phyloP scores from a whole-genome alignment of 2,797 vertebrate species.

The Passerculus sandwichensis region DNA sequence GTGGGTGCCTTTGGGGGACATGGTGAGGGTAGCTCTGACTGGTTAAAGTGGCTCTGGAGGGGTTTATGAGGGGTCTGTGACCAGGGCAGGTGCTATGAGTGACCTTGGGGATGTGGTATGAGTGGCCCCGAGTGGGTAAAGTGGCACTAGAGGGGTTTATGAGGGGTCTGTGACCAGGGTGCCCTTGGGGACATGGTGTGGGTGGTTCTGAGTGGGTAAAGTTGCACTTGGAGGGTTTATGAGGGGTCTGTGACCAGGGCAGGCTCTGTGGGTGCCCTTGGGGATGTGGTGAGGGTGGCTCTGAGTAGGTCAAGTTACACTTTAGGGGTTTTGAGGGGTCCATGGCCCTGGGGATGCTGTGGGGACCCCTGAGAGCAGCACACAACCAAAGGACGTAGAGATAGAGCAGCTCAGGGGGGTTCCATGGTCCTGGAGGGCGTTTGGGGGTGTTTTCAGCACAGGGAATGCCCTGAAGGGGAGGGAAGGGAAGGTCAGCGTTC shows the following conservation, averaged over 20 bases:
- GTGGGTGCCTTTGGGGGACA: too few relatives aligned
- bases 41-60: neutral
- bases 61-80: neutral
- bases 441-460: neutral
- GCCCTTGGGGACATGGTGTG: too few relatives aligned
- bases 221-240: neutral
- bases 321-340: neutral
- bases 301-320: neutral
- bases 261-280: too few relatives aligned
- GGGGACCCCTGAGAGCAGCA: neutral
- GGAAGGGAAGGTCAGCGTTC: too few relatives aligned
- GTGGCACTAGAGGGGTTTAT: neutral
- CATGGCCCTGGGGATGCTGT: neutral
- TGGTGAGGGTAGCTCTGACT: accelerated
- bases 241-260: accelerated
- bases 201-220: accelerated
- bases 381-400: accelerated
- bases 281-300: neutral
- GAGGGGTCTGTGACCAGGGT: accelerated
- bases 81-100: too few relatives aligned
- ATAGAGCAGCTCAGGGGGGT: accelerated
- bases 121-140: accelerated
- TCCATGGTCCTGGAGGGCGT: accelerated
- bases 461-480: neutral
- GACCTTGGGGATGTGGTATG: too few relatives aligned